Evolutionary conservation across 2,888 invertebrate species (phyloP).

Genomic region (Didymodactylos carnosus): DNA sequence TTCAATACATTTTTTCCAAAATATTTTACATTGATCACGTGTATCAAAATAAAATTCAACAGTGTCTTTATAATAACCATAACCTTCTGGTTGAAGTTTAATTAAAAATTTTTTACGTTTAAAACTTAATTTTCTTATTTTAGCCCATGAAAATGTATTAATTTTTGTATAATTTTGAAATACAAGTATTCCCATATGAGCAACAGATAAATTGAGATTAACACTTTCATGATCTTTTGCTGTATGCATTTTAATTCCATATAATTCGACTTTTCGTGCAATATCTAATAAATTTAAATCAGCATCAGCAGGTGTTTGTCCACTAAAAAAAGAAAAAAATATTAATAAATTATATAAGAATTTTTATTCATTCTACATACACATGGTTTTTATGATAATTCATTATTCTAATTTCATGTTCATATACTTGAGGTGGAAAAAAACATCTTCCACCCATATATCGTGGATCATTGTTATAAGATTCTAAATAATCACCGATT

Average conservation of each 20-base stretch:
- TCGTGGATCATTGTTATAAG: slow-evolving; percentile 46
- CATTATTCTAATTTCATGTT: slow-evolving; percentile 84
- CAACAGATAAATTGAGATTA: slow-evolving; percentile 74
- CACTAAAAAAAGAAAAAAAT: slow-evolving; percentile 27
- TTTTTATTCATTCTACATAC: slow-evolving; percentile 43
- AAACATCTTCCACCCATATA: slow-evolving; percentile 86
- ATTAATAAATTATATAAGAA: not conserved
- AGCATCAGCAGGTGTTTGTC: slow-evolving; percentile 88
- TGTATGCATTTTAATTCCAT: slow-evolving; percentile 89
- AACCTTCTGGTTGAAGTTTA: slow-evolving; percentile 76
- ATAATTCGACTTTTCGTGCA: slow-evolving; percentile 84
- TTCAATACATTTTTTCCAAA: slow-evolving; percentile 96
- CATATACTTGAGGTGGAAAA: slow-evolving; percentile 54
- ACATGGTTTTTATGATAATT: slow-evolving; percentile 94
- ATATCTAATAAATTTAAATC: slow-evolving; percentile 91
- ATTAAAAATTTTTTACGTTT: slow-evolving; percentile 89
- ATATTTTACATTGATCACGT: slow-evolving; percentile 86
- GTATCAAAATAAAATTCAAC: slow-evolving; percentile 90
- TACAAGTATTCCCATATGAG: slow-evolving; percentile 89
- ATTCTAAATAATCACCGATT: slow-evolving; percentile 9
- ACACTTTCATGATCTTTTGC: slow-evolving; percentile 90
- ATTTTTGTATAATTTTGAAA: slow-evolving; percentile 90
- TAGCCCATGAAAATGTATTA: slow-evolving; percentile 98
- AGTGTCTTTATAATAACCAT: slow-evolving; percentile 63
- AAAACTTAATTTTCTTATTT: slow-evolving; percentile 93